Conservation (phyloP, 2,888 invertebrate species). For the Eupeodes latifasciatus region DNA sequence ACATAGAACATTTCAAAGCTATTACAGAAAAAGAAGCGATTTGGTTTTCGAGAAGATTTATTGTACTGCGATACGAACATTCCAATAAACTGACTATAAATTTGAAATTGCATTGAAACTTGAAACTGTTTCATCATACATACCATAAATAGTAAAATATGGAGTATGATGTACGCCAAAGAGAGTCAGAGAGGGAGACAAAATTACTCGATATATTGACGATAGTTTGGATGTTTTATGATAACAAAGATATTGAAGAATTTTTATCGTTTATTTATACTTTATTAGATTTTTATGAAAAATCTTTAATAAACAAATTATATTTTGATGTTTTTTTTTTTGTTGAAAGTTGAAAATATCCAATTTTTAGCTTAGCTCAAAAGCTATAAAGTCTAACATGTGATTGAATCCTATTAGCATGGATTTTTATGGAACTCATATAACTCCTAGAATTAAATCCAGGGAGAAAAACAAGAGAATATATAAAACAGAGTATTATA, state of each 20-base stretch:
- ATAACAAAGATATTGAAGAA: conserved; percentile 16
- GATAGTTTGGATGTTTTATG: conserved; percentile 8
- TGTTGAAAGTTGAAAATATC: neutral
- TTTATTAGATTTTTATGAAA: conserved; percentile 28
- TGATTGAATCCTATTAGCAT: too few relatives aligned
- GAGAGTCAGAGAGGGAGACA: too few relatives aligned
- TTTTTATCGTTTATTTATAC: conserved; percentile 4
- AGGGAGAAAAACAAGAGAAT: too few relatives aligned
- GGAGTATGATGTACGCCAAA: neutral
- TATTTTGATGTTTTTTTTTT: neutral
- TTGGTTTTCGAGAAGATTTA: conserved; percentile 23
- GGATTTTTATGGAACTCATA: too few relatives aligned
- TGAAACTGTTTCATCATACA: neutral
- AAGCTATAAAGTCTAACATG: too few relatives aligned
- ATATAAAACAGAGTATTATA: too few relatives aligned
- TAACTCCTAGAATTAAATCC: too few relatives aligned
- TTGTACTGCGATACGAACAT: conserved; percentile 10
- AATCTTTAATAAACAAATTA: conserved; percentile 14
- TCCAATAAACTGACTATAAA: conserved; percentile 35
- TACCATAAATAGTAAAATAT: neutral
- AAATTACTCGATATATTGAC: neutral
- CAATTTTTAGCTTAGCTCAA: neutral
- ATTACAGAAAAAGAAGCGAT: neutral
- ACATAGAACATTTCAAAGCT: neutral
- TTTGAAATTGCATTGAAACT: conserved; percentile 20